A percentile compares a stretch with the other conserved stretches of the same genome.
Conservation (phyloP, 1,140 invertebrate species). For the Zaprionus africanus region DNA sequence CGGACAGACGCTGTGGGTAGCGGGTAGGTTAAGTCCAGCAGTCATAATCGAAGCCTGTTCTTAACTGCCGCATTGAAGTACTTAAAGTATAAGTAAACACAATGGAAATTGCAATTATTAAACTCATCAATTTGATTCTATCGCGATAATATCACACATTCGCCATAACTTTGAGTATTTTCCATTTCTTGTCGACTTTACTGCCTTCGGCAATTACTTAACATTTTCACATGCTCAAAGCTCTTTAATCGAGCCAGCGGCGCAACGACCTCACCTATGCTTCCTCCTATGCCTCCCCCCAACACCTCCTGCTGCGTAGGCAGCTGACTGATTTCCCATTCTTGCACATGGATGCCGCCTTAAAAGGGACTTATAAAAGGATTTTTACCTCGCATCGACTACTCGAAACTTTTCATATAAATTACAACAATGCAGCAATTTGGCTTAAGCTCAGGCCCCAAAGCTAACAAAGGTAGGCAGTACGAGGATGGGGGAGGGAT, state of each 20-base stretch:
- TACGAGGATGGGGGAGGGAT: not conserved
- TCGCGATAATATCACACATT: not conserved
- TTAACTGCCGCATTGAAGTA: no score
- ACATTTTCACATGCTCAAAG: constrained; percentile 2
- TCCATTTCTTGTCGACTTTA: not conserved
- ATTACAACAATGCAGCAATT: constrained; percentile 69
- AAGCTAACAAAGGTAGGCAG: constrained; percentile 26
- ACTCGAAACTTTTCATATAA: constrained; percentile 71
- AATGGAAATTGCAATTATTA: no score
- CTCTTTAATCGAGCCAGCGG: not conserved
- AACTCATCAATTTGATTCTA: no score
- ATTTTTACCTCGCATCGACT: constrained; percentile 11
- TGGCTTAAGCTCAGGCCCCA: constrained; percentile 35
- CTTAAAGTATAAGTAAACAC: no score
- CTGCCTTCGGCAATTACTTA: not conserved
- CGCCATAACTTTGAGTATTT: not conserved
- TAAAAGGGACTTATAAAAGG: constrained; percentile 7
- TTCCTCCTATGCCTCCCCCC: not conserved
- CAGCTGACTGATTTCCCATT: constrained; percentile 26
- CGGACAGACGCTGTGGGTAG: no score
- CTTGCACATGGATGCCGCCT: not conserved
- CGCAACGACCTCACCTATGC: not conserved
- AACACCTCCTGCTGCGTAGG: not conserved
- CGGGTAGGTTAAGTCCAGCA: no score
- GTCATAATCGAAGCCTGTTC: no score